Evolutionary conservation across 2,113 vertebrate species (phyloP), one percentile per base, ranked within the genome.

Genomic region (Boulengerochromis microlepis): DNA sequence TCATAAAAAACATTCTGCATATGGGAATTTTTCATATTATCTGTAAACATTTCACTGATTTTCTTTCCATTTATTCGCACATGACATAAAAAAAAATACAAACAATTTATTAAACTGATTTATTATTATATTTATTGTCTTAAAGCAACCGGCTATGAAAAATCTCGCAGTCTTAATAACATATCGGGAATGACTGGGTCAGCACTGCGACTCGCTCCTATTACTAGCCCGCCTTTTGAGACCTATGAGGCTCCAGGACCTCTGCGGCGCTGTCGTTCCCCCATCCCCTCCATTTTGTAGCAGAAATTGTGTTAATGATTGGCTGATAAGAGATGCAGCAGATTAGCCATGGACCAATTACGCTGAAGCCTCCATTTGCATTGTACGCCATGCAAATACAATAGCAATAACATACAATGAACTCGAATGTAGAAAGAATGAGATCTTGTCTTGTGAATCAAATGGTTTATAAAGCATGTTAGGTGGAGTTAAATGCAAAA

Each of bases 281-380:
- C 98, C 89, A 97, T 98, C 87, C 97, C 97, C 87, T 98, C 98
- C 94, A 97, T 98, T 96, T 97, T 98, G 94, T 98, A 98, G 96
- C 88, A 86, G 90, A 92, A 83, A 88, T 84, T 84, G 83, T 42
- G 83, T 22, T 71, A 35, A 45, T 69, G 85, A 94, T 88, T 90
- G 89, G 90, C 74, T 82, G 84, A 83, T 69, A 64, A 85, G 35
- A 81, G 53, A 87, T 45, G 50, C 71, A 52, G 56, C 64, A 69
- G 83, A 86, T 83, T 81, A 89, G 81, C 76, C 35, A 42, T 22
- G 26, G 82, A 89, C 85, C 38, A 81, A 86, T 84, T 7, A 42
- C 74, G 19, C 16, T 38, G 29, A 59, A 80, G 80, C 56, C 90
- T 83, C 89, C 26, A 54, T 87, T 87, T 84, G 87, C 59, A 87